These are phyloP conservation scores for Sebastes taczanowskii DNA, from an alignment of 2,797 vertebrate species.

Conservation along the genomic window DNA sequence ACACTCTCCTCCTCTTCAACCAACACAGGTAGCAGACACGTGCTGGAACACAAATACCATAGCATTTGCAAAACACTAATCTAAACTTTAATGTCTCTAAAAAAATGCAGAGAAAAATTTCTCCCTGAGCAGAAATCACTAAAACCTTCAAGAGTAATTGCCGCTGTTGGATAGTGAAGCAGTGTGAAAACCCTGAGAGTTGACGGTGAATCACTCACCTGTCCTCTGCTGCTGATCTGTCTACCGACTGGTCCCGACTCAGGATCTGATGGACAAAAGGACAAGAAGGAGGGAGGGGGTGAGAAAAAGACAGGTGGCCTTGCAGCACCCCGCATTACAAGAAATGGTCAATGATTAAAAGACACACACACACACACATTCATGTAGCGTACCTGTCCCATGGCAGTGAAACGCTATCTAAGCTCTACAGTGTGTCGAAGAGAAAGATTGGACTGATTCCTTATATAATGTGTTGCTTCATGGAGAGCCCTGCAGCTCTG, in stretches of 20 bases:
- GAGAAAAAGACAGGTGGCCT: constrained; percentile 33
- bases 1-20: constrained; percentile 73
- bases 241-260: constrained; percentile 53
- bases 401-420: constrained; percentile 51
- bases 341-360: constrained; percentile 45
- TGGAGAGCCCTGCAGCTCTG: constrained; percentile 67
- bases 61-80: neutral
- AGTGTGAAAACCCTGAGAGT: neutral
- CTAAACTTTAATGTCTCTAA: neutral
- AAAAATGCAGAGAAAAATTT: neutral
- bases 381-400: constrained; percentile 70
- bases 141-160: neutral
- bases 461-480: constrained; percentile 72
- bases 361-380: neutral
- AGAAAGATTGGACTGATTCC: constrained; percentile 48
- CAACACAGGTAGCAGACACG: constrained; percentile 72
- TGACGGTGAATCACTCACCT: constrained; percentile 57
- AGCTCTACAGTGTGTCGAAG: constrained; percentile 36
- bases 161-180: neutral
- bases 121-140: neutral
- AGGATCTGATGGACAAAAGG: constrained; percentile 53
- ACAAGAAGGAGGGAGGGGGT: neutral
- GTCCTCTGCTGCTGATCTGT: constrained; percentile 66
- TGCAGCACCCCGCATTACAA: neutral
- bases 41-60: constrained; percentile 44